phyloP scores from a whole-genome alignment of 2,797 vertebrate genomes.

The Arctocebus calabarensis region DNA sequence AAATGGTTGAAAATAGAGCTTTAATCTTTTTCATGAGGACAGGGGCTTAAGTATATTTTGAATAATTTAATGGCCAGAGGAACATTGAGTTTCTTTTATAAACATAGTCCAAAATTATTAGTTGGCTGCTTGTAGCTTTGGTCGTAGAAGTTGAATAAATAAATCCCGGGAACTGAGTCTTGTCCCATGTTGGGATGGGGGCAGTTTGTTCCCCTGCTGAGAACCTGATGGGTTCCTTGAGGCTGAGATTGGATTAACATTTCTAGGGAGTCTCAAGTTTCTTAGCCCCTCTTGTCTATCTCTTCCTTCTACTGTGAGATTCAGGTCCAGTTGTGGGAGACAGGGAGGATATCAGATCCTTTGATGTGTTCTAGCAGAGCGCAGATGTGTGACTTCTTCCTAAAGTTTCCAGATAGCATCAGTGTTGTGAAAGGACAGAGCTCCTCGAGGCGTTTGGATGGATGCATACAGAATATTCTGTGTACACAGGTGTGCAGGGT shows the following conservation, averaged over 20 bases:
- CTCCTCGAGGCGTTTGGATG: fast-evolving
- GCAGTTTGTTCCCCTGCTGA: neutral
- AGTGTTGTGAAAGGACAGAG: fast-evolving
- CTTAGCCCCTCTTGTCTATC: neutral
- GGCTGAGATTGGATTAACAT: fast-evolving
- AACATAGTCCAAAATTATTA: neutral
- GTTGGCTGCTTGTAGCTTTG: neutral
- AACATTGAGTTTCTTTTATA: slow-evolving; percentile 5
- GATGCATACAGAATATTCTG: fast-evolving
- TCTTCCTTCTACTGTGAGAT: neutral
- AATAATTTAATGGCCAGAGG: neutral
- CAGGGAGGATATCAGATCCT: neutral
- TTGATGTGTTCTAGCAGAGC: neutral
- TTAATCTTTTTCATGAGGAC: neutral
- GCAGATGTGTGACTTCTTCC: neutral
- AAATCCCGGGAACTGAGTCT: neutral
- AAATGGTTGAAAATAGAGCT: neutral
- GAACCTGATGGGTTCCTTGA: neutral
- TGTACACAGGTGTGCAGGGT: neutral
- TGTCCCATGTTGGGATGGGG: neutral
- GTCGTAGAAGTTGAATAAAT: neutral
- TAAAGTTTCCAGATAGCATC: too few species aligned
- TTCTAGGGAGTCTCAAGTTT: neutral
- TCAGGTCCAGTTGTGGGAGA: neutral
- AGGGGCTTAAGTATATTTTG: neutral